These are phyloP conservation scores for Bombus waltoni DNA, from an alignment of 1,140 invertebrate genomes.

Conservation along the genomic window DNA sequence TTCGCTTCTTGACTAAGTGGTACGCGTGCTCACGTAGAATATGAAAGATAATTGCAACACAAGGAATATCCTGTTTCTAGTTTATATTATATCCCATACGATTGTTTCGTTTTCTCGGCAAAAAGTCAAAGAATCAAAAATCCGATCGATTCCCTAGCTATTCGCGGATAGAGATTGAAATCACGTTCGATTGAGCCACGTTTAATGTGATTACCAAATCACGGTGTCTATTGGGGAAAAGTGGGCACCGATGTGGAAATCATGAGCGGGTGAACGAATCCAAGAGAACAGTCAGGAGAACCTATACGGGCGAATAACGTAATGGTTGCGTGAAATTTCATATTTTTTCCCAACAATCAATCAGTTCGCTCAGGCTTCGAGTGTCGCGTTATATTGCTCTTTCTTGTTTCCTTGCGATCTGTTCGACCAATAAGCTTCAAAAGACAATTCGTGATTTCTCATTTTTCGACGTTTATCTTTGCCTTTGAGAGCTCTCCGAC, in stretches of 20 bases:
- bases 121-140: background rate
- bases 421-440: too few relatives aligned
- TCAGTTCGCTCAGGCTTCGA: constrained; percentile 55
- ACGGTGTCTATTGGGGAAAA: background rate
- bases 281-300: background rate
- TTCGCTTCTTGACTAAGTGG: constrained; percentile 54
- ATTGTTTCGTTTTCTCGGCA: background rate
- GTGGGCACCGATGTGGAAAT: background rate
- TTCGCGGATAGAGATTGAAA: background rate
- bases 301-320: background rate
- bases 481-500: too few relatives aligned
- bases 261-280: background rate
- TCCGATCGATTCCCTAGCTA: background rate
- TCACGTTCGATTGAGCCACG: background rate
- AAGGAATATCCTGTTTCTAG: background rate
- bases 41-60: constrained; percentile 41
- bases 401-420: background rate
- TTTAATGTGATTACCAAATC: background rate
- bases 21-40: constrained; percentile 19
- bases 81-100: background rate
- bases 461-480: too few relatives aligned
- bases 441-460: too few relatives aligned
- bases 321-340: background rate
- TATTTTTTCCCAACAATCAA: constrained; percentile 24
- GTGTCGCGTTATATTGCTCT: constrained; percentile 1